Conservation (phyloP, 2,888 invertebrate genomes). For the Dorcus parallelipipedus region DNA sequence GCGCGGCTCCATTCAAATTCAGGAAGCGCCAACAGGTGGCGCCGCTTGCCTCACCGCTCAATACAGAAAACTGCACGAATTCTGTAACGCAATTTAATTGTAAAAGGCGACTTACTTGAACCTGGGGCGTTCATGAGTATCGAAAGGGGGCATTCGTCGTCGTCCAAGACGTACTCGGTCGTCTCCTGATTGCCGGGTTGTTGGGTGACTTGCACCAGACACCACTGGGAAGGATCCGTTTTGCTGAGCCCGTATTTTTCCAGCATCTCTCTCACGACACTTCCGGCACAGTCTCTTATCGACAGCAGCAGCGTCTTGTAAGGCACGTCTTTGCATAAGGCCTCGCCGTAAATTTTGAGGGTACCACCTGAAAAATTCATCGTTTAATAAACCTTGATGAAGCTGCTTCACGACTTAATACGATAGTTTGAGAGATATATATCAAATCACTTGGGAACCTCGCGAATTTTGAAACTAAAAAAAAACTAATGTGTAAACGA, state of each 20-base stretch:
- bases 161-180: slow-evolving; percentile 90
- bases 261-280: slow-evolving; percentile 93
- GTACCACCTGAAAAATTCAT: slow-evolving; percentile 64
- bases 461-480: too few species aligned
- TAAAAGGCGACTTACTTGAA: slow-evolving; percentile 66
- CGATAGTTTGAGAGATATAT: too few species aligned
- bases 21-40: too few species aligned
- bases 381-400: neutral
- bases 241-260: slow-evolving; percentile 93
- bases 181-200: slow-evolving; percentile 55
- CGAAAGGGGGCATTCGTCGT: slow-evolving; percentile 95
- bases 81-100: too few species aligned
- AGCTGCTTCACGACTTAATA: too few species aligned
- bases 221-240: slow-evolving; percentile 87
- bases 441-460: too few species aligned
- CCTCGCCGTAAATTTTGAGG: slow-evolving; percentile 93
- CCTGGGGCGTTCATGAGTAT: slow-evolving; percentile 88
- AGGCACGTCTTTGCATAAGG: slow-evolving; percentile 93
- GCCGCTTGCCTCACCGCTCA: too few species aligned
- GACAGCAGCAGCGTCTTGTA: slow-evolving; percentile 96
- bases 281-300: slow-evolving; percentile 86
- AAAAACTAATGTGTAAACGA: too few species aligned
- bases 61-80: too few species aligned
- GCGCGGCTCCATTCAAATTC: too few species aligned
- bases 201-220: slow-evolving; percentile 84